Conservation (phyloP, 1,140 invertebrate genomes). For the Diplogasteroides magnus region DNA sequence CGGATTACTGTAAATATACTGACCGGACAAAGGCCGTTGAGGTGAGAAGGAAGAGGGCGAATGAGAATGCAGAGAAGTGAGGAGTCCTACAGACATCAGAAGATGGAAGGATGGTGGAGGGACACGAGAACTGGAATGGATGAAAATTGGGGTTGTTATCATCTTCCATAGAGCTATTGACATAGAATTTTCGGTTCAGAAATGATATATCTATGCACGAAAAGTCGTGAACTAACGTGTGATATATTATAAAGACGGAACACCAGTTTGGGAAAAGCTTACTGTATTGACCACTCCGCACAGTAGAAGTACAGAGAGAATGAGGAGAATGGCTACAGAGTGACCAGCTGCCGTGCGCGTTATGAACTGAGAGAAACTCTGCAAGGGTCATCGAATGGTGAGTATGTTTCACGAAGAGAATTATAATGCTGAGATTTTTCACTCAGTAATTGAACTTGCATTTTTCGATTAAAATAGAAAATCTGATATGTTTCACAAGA, state of each 20-base stretch:
- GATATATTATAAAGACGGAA: too few relatives aligned
- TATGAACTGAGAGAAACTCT: constrained; percentile 54
- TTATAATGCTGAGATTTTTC: constrained; percentile 1
- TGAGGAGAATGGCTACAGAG: constrained; percentile 48
- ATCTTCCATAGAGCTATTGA: background rate
- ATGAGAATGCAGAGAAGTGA: constrained; percentile 46
- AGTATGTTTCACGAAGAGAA: background rate
- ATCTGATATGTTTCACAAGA: too few relatives aligned
- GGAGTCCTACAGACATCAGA: constrained; percentile 37
- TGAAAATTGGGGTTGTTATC: background rate
- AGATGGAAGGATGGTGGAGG: constrained; percentile 17
- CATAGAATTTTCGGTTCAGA: background rate
- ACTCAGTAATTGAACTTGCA: background rate
- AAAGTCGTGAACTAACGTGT: background rate
- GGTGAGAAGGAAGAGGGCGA: constrained; percentile 48
- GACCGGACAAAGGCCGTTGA: constrained; percentile 47
- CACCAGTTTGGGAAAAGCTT: background rate
- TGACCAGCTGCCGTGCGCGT: constrained; percentile 49
- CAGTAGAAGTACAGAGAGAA: constrained; percentile 45
- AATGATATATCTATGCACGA: background rate
- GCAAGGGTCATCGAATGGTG: too few relatives aligned
- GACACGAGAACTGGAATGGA: constrained; percentile 44
- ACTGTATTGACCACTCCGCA: constrained; percentile 54
- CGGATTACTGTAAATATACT: too few relatives aligned
- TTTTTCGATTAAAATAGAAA: background rate